Conservation (phyloP, 2,888 invertebrate genomes). For the Nomada flava region DNA sequence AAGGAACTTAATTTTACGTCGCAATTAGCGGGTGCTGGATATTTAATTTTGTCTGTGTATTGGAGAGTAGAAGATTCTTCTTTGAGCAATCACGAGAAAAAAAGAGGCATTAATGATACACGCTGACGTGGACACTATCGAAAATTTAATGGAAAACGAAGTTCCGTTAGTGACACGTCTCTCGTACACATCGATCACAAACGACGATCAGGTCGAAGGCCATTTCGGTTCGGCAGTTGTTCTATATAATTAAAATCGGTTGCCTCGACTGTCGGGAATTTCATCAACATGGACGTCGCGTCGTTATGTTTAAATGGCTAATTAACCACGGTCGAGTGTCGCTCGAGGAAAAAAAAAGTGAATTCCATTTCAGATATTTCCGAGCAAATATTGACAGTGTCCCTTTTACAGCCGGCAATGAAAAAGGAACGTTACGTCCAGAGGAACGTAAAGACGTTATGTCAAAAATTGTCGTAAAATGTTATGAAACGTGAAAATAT, state of each 20-base stretch:
- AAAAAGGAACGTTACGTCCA: too few species aligned
- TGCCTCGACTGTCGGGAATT: background rate
- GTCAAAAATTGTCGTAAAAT: background rate
- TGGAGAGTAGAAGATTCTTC: too few species aligned
- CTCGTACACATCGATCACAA: background rate
- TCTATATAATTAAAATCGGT: conserved; percentile 37
- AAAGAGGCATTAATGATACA: background rate
- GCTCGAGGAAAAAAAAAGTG: too few species aligned
- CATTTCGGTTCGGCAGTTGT: conserved; percentile 19
- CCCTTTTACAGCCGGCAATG: background rate
- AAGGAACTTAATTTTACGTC: too few species aligned
- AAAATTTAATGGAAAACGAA: background rate
- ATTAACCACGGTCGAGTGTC: conserved; percentile 14
- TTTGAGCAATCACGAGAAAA: background rate
- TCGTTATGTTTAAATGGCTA: conserved; percentile 12
- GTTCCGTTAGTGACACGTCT: background rate
- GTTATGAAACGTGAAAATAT: too few species aligned
- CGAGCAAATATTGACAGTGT: background rate
- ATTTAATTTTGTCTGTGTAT: background rate
- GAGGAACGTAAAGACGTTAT: background rate
- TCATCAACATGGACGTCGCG: background rate
- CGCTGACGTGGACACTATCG: background rate
- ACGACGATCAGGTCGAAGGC: background rate
- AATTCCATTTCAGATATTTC: background rate
- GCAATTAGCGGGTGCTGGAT: background rate